Base-by-base conservation (phyloP, 2,888 invertebrate species). In the Esperia sulphurella region DNA sequence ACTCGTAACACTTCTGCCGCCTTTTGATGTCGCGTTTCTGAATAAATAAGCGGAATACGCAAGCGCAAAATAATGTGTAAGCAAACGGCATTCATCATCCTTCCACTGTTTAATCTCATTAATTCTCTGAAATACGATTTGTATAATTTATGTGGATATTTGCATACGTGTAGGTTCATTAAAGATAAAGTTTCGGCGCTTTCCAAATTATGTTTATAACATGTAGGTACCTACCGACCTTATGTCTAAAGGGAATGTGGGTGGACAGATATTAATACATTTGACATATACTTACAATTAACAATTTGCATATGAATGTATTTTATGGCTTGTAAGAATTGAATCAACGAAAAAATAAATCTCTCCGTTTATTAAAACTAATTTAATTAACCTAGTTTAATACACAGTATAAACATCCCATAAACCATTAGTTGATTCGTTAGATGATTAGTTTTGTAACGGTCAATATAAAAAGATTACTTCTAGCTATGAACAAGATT, bases 121-220 rank as follows among this genome's bases (percentile, higher is more conserved):
- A 61, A 66, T 65, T 63, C 51, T 14, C 38, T 29, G 38, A 65
- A 62, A 69, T 58, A 57, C 57, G 55, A 63, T 60, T 61, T 58
- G 59, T 59, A 55, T 52, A 58, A 61, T 59, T 58, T 56, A 41
- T 50, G 46, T 52, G 46, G 38, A 43, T 41, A 55, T 57, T 55
- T 52, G 48, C 47, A 54, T 53, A 53, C 21, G 21, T 46, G 55
- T 40, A 10, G 35, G 33, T 48, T 48, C 43, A 41, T 48, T 48
- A 48, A 39, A 44, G 31, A 44, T 44, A 48, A 48, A 43, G 43
- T 48, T 43, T 48, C 48, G 40, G 7, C 40, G 43, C 40, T 43
- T 44, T 21, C 28, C 5, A 33, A 44, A 48, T 14, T 8, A 14
- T 47, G 47, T 47, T 44, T 40, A 43, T 31, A 48, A 35, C 28